Percentiles rank a stretch among this genome's conserved stretches.
Conservation (phyloP, 2,113 vertebrate species). For the Heteronetta atricapilla region DNA sequence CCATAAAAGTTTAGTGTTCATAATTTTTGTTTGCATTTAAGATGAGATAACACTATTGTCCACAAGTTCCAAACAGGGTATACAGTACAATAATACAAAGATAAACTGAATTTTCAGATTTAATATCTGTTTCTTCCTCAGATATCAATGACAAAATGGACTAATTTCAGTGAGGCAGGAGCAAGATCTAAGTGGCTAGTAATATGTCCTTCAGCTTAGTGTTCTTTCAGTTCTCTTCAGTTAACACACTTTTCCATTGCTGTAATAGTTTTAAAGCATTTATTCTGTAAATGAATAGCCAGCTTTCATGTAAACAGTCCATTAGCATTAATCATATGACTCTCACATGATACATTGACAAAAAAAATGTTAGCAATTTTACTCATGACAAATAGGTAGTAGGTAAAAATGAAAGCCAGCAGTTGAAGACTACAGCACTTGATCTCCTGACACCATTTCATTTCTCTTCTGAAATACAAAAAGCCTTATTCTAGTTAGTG, state of each 20-base stretch:
- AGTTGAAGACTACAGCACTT: not conserved
- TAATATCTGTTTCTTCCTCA: not conserved
- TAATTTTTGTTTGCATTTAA: not conserved
- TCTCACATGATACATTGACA: not conserved
- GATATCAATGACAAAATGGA: not conserved
- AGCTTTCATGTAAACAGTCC: constrained; percentile 35
- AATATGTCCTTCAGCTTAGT: not conserved
- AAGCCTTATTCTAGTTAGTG: not conserved
- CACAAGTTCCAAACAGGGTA: not conserved
- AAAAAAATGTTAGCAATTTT: not conserved
- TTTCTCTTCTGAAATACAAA: not conserved
- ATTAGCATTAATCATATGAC: constrained; percentile 49
- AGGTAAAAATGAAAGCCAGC: not conserved
- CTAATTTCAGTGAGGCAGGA: not conserved
- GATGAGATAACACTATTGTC: not conserved
- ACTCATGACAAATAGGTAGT: not conserved
- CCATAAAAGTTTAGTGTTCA: not conserved
- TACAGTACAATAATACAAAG: not conserved
- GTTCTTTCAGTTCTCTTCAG: not conserved
- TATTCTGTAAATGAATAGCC: constrained; percentile 43
- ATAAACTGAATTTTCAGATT: not conserved
- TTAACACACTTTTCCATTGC: constrained; percentile 18
- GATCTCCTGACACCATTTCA: not conserved
- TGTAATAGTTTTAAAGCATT: constrained; percentile 33
- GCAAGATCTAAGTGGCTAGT: not conserved